Evolutionary conservation across 2,113 vertebrate genomes (phyloP).

Genomic region (Platichthys flesus): DNA sequence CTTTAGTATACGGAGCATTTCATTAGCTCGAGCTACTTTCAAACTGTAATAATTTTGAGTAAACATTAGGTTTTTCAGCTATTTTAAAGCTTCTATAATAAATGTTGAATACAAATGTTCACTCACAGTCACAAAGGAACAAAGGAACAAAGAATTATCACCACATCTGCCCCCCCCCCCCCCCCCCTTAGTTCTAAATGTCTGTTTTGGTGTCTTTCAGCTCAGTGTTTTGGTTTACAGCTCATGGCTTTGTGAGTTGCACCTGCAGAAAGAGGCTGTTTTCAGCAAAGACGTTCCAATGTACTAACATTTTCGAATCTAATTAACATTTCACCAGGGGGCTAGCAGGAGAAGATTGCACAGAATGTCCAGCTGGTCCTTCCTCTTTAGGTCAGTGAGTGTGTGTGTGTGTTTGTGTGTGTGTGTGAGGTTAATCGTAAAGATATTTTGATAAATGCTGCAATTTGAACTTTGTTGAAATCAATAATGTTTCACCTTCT

Average conservation of each 20-base stretch:
- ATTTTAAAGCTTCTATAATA: background rate
- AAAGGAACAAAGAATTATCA: background rate
- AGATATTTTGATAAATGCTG: background rate
- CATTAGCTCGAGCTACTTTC: background rate
- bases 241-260: too few relatives aligned
- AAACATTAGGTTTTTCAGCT: background rate
- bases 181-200: fast-evolving
- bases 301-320: too few relatives aligned
- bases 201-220: background rate
- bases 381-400: background rate
- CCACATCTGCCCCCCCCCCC: background rate
- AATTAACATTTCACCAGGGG: too few relatives aligned
- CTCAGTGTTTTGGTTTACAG: background rate
- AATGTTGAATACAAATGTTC: background rate
- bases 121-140: background rate
- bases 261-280: too few relatives aligned
- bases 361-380: background rate
- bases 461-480: background rate
- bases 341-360: too few relatives aligned
- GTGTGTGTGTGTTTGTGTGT: background rate
- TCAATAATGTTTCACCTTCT: background rate
- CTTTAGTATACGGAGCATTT: slow-evolving; percentile 2
- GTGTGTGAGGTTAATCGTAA: background rate
- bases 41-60: background rate
- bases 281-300: too few relatives aligned